Percentiles rank a stretch among this genome's conserved stretches.
These are phyloP conservation scores for Porphyrio hochstetteri DNA, from an alignment of 2,113 vertebrate genomes.

Conservation along the genomic window DNA sequence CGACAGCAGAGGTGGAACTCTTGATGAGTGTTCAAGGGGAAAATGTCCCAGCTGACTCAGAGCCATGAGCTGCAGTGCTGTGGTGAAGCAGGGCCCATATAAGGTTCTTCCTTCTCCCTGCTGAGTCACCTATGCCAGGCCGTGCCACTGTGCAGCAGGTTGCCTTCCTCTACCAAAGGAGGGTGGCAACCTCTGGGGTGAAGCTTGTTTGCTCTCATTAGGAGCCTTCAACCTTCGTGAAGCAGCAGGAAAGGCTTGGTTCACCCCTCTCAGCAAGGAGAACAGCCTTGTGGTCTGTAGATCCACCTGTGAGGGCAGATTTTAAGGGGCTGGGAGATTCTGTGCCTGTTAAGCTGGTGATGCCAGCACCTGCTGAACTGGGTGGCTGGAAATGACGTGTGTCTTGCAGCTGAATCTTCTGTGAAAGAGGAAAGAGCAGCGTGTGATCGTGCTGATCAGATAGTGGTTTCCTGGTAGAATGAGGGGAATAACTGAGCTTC, in stretches of 20 bases:
- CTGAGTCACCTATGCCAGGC: neutral
- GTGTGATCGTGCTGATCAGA: constrained; percentile 27
- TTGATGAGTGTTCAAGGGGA: neutral
- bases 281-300: neutral
- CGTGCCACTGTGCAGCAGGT: rapidly evolving
- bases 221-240: too few species aligned
- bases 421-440: constrained; percentile 9
- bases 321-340: neutral
- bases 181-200: neutral
- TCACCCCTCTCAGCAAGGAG: neutral
- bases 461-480: constrained; percentile 45
- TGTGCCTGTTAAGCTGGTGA: neutral
- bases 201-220: neutral
- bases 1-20: neutral
- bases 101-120: neutral
- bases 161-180: neutral
- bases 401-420: neutral
- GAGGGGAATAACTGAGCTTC: neutral
- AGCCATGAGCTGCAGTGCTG: neutral
- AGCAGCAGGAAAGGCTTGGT: neutral
- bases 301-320: neutral
- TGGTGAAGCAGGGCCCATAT: neutral
- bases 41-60: neutral
- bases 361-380: neutral
- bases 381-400: neutral